Evolutionary conservation across 2,888 invertebrate genomes (phyloP), one percentile per base, ranked within the genome.

Genomic region (Pemphredon lugubris): DNA sequence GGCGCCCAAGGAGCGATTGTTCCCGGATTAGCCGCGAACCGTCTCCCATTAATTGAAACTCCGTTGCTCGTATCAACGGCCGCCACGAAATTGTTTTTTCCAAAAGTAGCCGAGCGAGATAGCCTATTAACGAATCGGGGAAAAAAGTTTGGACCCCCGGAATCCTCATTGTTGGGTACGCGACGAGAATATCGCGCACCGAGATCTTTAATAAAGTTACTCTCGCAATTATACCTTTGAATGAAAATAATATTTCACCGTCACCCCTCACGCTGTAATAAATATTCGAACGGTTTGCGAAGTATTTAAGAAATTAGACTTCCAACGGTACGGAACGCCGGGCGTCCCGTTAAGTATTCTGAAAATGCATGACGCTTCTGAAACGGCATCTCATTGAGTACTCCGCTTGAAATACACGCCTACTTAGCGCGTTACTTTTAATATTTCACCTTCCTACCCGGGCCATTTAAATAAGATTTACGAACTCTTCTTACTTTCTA

Each of bases 1-100:
- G 85, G 75, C 78, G 80, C 75, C 82, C 76, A 76, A 83, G 82
- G 78, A 79, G 79, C 84, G 86, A 88, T 88, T 88, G 88, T 88
- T 86, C 84, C 79, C 74, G 88, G 88, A 88, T 88, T 88, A 88
- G 84, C 82, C 61, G 55, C 57, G 74, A 73, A 81, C 77, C 79
- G 69, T 72, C 77, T 72, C 65, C 75, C 81, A 83, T 86, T 87
- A 84, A 87, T 87, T 86, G 87, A 84, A 87, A 84, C 83, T 32
- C 34, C 30, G 47, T 23, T 50, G 45, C 42, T 20, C 39, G 61
- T 53, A 47, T 57, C 30, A 55, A 48, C 40, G 37, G 11, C 20
- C 45, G 30, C 14, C 32, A 0, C 14, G 23, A 9, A 30, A n/a
- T 30, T 44, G 18, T 9, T 53, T 20, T 54, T 65, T 60, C 72